Conservation (phyloP, 2,888 invertebrate species). For the Coelopa pilipes region DNA sequence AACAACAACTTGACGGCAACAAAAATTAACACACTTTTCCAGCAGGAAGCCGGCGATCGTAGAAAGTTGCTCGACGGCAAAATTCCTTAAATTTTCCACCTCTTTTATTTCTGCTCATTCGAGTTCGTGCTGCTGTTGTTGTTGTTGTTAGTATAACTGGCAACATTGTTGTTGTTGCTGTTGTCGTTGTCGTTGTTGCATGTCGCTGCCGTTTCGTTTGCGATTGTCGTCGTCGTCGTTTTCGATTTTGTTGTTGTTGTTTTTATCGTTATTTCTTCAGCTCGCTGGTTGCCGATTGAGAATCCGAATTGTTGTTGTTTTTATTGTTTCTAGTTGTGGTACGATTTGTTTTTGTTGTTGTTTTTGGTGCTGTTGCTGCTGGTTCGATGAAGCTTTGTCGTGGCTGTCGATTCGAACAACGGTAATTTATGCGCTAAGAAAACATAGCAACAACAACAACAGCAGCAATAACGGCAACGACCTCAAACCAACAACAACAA, state of each 20-base stretch:
- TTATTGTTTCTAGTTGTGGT: constrained; percentile 13
- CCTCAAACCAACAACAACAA: constrained; percentile 3
- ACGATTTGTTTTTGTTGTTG: constrained; percentile 8
- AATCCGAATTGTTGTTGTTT: too few species aligned
- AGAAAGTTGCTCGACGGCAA: constrained; percentile 46
- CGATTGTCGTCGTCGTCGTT: not conserved
- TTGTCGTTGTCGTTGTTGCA: constrained; percentile 4
- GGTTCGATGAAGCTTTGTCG: not conserved
- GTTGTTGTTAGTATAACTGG: constrained; percentile 15
- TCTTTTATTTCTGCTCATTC: constrained; percentile 49
- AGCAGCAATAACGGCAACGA: constrained; percentile 9
- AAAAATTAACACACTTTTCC: constrained; percentile 38
- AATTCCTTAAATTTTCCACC: not conserved
- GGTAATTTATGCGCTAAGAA: not conserved
- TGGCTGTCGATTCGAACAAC: not conserved
- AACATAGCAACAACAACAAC: not conserved
- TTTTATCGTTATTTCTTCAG: too few species aligned
- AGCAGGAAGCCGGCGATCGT: constrained; percentile 57
- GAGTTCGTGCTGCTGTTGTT: constrained; percentile 1
- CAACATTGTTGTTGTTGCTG: not conserved
- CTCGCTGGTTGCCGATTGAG: too few species aligned
- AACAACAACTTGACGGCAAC: not conserved
- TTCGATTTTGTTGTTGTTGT: too few species aligned
- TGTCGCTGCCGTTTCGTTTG: not conserved
- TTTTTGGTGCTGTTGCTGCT: constrained; percentile 6